Evolutionary conservation across 2,888 invertebrate genomes (phyloP), one percentile per base, ranked within the genome.

Genomic region (Drosophila silvestris): DNA sequence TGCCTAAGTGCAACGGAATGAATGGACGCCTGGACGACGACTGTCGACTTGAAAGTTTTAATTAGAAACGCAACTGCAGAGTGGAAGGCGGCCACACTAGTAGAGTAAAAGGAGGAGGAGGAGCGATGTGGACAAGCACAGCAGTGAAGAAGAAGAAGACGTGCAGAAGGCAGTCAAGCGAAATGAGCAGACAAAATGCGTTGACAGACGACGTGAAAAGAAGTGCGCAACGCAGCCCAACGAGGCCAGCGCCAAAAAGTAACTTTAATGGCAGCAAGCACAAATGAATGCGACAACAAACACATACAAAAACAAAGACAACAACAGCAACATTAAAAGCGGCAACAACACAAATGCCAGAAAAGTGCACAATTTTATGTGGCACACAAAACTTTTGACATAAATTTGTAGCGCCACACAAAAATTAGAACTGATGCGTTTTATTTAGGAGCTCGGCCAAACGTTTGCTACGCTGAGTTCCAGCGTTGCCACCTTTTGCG

Each of bases 21-120:
- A 65, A 70, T 67, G 81, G 70, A 65, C 64, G 74, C 57, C 58
- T 74, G 68, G 77, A 70, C 74, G 74, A 51, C 63, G 54, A 32
- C 54, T 50, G 50, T 52, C 60, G 78, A 71, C 71, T 81, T 74
- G 51, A 85, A 86, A 86, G 81, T 86, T 86, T 86, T 86, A 86
- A 86, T 86, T 86, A 86, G 89, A 86, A 89, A 89, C 83, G 89
- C 87, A 86, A 76, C 82, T 85, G 82, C 71, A 73, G n/a, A 85
- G 81, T 54, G 62, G 53, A 64, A 16, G 54, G 47, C 67, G 37
- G 47, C 37, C 37, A 28, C 44, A 57, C 71, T 53, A 32, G 54
- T 19, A 47, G 50, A 37, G 57, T 67, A 37, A 6, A 58, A 33
- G 41, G 47, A 35, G 14, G 14, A 26, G 26, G 26, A 16, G n/a